These are phyloP conservation scores for Campoletis sonorensis DNA, from an alignment of 1,140 invertebrate species.

Conservation along the genomic window DNA sequence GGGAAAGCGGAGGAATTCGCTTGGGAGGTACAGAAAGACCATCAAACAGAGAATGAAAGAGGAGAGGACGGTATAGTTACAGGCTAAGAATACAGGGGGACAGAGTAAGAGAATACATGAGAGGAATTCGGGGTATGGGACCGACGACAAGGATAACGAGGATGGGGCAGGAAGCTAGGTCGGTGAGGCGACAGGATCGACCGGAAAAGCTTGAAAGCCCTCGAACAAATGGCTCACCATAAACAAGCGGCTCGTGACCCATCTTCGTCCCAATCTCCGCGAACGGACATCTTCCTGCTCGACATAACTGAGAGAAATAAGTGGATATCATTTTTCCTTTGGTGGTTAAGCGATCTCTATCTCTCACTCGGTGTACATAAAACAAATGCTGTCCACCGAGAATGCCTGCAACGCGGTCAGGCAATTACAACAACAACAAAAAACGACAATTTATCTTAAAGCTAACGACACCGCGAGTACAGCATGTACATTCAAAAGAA, in stretches of 20 bases:
- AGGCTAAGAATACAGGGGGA: constrained; percentile 3
- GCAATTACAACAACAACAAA: constrained; percentile 19
- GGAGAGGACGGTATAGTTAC: neutral
- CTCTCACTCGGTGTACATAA: neutral
- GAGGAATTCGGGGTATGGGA: constrained; percentile 40
- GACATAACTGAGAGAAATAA: neutral
- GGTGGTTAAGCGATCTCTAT: constrained; percentile 37
- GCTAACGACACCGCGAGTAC: neutral
- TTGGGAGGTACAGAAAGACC: neutral
- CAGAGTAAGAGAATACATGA: neutral
- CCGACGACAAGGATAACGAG: constrained; percentile 42
- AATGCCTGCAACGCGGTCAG: neutral
- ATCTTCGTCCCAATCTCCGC: constrained; percentile 20
- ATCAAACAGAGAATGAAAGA: constrained; percentile 31
- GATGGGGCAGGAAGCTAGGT: constrained; percentile 29
- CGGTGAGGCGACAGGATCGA: neutral
- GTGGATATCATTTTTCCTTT: constrained; percentile 38
- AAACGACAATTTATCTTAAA: neutral
- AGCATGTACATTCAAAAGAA: neutral
- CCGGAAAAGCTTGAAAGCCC: constrained; percentile 42
- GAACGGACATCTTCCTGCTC: constrained; percentile 19
- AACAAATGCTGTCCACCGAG: constrained; percentile 15
- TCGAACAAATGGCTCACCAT: constrained; percentile 52
- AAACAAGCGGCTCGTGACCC: constrained; percentile 48
- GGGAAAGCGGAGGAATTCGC: constrained; percentile 29